Conservation (phyloP, 53 echinoderm and acorn worm genomes). For the Luidia sarsii region DNA sequence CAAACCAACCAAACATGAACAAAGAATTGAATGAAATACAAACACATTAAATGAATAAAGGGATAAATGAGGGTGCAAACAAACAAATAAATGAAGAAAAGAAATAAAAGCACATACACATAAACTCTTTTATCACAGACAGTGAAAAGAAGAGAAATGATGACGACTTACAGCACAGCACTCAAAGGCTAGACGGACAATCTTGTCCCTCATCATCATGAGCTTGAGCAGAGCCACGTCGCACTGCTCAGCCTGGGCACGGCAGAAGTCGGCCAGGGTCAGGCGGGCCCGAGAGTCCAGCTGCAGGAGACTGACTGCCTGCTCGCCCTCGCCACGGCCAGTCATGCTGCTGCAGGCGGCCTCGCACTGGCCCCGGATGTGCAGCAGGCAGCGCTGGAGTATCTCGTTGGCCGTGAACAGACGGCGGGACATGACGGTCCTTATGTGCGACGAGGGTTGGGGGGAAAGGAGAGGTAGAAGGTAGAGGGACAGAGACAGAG, state of each 20-base stretch:
- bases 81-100: too few species aligned
- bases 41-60: background rate
- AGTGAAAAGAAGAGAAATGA: too few species aligned
- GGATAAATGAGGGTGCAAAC: too few species aligned
- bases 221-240: slow-evolving; percentile 78
- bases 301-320: slow-evolving; percentile 74
- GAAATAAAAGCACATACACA: too few species aligned
- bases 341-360: slow-evolving; percentile 77
- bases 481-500: too few species aligned
- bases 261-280: slow-evolving; percentile 84
- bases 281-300: slow-evolving; percentile 68
- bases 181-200: slow-evolving; percentile 90
- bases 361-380: slow-evolving; percentile 93
- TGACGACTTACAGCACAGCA: slow-evolving; percentile 96
- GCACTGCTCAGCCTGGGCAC: slow-evolving; percentile 85
- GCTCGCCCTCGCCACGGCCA: slow-evolving; percentile 69
- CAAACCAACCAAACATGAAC: too few species aligned
- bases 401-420: slow-evolving; percentile 97
- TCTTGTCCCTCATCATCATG: slow-evolving; percentile 80
- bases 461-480: too few species aligned
- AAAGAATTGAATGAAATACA: background rate
- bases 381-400: slow-evolving; percentile 90
- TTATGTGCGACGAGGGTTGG: too few species aligned
- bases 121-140: too few species aligned
- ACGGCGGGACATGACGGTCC: slow-evolving; percentile 74